Evolutionary conservation across 2,113 vertebrate genomes (phyloP), one percentile per base, ranked within the genome.

Genomic region (Lepus timidus): DNA sequence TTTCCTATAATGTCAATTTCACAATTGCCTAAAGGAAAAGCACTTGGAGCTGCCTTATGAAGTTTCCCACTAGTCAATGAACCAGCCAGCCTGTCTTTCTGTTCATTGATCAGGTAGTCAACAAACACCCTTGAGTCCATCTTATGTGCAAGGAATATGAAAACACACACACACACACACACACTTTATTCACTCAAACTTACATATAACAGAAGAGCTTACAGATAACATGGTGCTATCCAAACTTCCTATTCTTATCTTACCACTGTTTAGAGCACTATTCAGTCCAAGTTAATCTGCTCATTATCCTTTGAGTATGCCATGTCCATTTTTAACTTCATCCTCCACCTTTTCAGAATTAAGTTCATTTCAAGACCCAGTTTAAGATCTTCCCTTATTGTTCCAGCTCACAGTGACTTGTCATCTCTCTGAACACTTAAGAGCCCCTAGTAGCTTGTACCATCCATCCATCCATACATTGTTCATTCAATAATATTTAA

Each of bases 151-250:
- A 90, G 55, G 78, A 86, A 87, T 58, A 93, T 64, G 55, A 79
- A 86, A 87, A 90, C 80, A 3, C 13, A n/a, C 33, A 82, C 55
- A 55, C 52, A 55, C 52, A 25, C 6, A 22, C n/a, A 90, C 19
- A 44, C 3, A 80, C 62, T 79, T 51, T 27, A 33, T 88, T 88
- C 10, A 55, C 87, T 76, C 61, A 61, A 88, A 93, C 9, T 58
- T 87, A 76, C 1, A 23, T 78, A 27, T 65, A 85, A 73, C 36
- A 78, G n/a, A 90, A 80, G 83, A 67, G 33, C 39, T 78, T 95
- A 39, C 5, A n/a, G 51, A 76, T 27, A 82, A 75, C 84, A 8
- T 51, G 23, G n/a, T 16, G 33, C 27, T 33, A 39, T 25, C n/a
- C 67, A 75, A 80, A 88, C 22, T 61, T 81, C 10, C 83, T 75